Base-by-base conservation (phyloP, 2,888 invertebrate genomes). In the Agrenia bidenticulata region DNA sequence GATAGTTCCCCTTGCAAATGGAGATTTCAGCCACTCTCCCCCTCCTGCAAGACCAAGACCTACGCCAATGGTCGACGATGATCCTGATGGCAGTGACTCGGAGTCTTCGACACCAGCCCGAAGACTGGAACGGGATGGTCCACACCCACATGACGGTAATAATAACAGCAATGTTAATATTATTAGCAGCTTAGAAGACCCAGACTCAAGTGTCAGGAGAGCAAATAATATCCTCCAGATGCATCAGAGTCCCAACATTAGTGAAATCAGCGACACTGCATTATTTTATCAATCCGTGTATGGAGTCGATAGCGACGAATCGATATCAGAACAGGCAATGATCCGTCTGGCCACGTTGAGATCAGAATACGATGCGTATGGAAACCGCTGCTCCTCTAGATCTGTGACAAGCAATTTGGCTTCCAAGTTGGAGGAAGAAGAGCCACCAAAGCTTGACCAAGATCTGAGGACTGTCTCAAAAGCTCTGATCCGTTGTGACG, bases 1-100 rank as follows among this genome's bases (percentile, higher is more conserved):
- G 2, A 73, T 76, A 26, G 65, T 73, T 11, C 74, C 74, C 1
- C 67, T 68, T 53, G 64, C 61, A 23, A 67, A 69, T 23, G 69
- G 69, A 11, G 61, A 66, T n/a, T 64, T 66, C 62, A 57, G 69
- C 15, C 57, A 58, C 1, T 64, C 66, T 5, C 69, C 69, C 7
- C 59, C 62, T 26, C 66, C 61, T 15, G 53, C 65, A 11, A 64
- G 50, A 0, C 19, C 45, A 41, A 51, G 24, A 50, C 24, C 41
- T 27, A 24, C n/a, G 4, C 2, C 2, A 7, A 55, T 49, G 27
- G 55, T 32, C 45, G 50, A 53, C 26, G 32, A 32, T 11, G 11
- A 11, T 11, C 4, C 5, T 11, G 23, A 49, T 11, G 11, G 32
- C 32, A 32, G 32, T 11, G 23, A 49, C 13, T 41, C 19, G 7